Percentiles rank a stretch among this genome's conserved stretches.
Evolutionary conservation across 2,113 vertebrate genomes (phyloP).

Genomic region (Lipophrys pholis): DNA sequence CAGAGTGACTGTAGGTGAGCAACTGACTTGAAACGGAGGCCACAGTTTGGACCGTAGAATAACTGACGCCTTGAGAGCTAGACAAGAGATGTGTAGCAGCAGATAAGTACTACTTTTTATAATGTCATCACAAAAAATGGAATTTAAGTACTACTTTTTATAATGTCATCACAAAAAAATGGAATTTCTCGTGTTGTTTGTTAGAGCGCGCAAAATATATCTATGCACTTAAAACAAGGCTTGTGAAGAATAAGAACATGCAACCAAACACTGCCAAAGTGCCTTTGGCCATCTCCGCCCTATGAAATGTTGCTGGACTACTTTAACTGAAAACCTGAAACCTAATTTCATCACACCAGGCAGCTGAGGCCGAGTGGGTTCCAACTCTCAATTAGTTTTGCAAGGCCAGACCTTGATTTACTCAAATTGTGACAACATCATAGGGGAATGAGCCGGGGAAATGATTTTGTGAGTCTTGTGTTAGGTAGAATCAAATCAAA

Average conservation of each 20-base stretch:
- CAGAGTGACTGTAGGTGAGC: background rate
- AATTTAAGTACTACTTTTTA: background rate
- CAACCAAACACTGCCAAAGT: background rate
- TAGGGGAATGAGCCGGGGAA: constrained; percentile 22
- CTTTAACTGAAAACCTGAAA: constrained; percentile 9
- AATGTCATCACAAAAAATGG: too few species aligned
- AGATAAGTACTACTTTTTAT: background rate
- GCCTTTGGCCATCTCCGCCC: background rate
- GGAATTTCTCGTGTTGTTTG: background rate
- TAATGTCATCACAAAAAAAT: background rate
- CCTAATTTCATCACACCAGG: constrained; percentile 20
- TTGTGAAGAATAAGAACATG: background rate
- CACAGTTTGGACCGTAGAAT: background rate
- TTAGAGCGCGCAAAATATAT: constrained; percentile 5
- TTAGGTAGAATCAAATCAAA: too few species aligned
- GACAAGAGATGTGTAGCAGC: background rate
- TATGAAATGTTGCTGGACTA: background rate
- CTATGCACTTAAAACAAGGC: background rate
- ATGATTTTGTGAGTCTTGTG: too few species aligned
- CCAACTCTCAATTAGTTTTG: constrained; percentile 35
- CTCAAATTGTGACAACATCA: constrained; percentile 30
- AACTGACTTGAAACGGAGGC: background rate
- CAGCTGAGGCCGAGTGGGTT: constrained; percentile 13
- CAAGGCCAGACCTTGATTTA: constrained; percentile 39
- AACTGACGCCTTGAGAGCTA: too few species aligned